Base-by-base conservation (phyloP, 2,888 invertebrate species). In the Tortrix viridana region DNA sequence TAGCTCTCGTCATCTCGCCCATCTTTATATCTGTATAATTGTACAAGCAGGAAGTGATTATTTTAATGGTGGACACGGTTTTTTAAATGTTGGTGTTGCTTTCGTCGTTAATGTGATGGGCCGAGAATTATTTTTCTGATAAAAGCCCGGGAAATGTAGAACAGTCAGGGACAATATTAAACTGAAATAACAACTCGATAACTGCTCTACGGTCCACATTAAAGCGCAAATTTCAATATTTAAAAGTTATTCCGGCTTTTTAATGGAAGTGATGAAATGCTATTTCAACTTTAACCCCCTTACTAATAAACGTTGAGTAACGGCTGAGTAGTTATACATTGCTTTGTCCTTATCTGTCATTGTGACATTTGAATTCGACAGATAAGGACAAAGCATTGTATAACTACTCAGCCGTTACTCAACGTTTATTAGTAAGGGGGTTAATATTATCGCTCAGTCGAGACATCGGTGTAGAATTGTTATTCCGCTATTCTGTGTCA, bases 31-130 rank as follows among this genome's bases (percentile, higher is more conserved):
- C 16, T 14, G 23, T 20, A 83, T 84, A 80, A 83, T 77, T 75
- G 80, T 81, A 79, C 81, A 76, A 75, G 75, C 74, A 74, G 79
- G 80, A 84, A 84, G 88, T 86, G 84, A 89, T 89, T 89, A 89
- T 86, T 87, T 86, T 89, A 89, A 89, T 89, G 89, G 88, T 82
- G 77, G 77, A 32, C 78, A 84, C 79, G 83, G 82, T 83, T 85
- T 84, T 69, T 80, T 82, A 84, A 86, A 82, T 79, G 81, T 77
- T 81, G 75, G 76, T 80, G 82, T 81, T 79, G 81, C 79, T 83
- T 77, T 81, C 81, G 79, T 82, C 85, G 82, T 88, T 88, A 87
- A 80, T 80, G 77, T 82, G 82, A 88, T 86, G 86, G 84, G 76
- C 73, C 72, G 73, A 80, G 83, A 81, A 77, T 72, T 69, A 77